A percentile compares a stretch with the other conserved stretches of the same genome.
phyloP scores from a whole-genome alignment of 2,113 vertebrate species.

The Albula glossodonta region DNA sequence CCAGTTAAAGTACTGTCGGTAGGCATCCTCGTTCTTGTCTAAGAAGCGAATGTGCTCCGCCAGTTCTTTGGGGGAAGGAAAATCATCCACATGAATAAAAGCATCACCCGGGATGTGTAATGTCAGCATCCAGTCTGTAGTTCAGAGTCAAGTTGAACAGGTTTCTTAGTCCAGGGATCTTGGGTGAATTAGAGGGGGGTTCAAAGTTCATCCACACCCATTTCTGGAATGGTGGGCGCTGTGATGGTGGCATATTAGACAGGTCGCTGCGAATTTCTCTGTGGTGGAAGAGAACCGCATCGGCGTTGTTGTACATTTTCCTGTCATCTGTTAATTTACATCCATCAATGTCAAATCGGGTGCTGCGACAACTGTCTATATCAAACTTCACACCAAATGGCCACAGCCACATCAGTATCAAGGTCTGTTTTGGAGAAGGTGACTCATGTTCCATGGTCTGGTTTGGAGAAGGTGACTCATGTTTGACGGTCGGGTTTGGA shows the following conservation, averaged over 20 bases:
- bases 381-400: no score
- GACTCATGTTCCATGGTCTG: no score
- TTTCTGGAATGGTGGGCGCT: conserved; percentile 77
- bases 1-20: conserved; percentile 81
- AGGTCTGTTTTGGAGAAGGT: no score
- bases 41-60: conserved; percentile 78
- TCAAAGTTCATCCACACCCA: conserved; percentile 89
- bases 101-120: conserved; percentile 81
- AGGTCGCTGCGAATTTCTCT: conserved; percentile 79
- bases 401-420: no score
- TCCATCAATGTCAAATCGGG: conserved; percentile 61
- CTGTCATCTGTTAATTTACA: conserved; percentile 80
- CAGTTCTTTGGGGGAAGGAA: conserved; percentile 76
- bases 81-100: conserved; percentile 85
- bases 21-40: conserved; percentile 78
- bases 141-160: conserved; percentile 82
- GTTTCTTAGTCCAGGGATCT: conserved; percentile 76
- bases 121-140: conserved; percentile 80
- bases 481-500: no score
- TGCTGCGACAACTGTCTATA: no score
- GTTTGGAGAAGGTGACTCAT: no score
- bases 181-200: conserved; percentile 75
- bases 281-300: conserved; percentile 79
- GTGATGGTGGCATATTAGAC: conserved; percentile 77
- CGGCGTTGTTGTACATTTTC: conserved; percentile 72